Evolutionary conservation across 1,140 invertebrate genomes (phyloP), one percentile per base, ranked within the genome.

Genomic region (Hycleus cichorii): DNA sequence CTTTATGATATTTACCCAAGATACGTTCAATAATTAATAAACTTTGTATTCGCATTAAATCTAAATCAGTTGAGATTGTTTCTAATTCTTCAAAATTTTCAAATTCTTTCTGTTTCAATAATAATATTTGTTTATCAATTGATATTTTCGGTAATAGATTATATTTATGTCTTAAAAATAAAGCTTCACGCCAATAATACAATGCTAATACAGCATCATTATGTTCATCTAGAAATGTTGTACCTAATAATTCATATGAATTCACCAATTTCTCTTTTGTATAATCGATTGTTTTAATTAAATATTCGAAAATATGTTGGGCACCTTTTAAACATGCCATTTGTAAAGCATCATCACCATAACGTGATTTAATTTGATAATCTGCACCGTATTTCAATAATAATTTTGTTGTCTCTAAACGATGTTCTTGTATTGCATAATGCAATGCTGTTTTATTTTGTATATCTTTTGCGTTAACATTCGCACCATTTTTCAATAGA

Each of bases 371-470:
- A 10, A 88, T 78, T 73, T 82, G 81, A 18, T 88, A 87, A 77
- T 91, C 82, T 1, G 93, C 92, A 47, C 88, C 88, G 76, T 88
- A 78, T 47, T 86, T 80, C 39, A 96, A 74, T 24, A 96, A 74
- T 39, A 96, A 75, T 66, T 87, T 87, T 0, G 89, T 91, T 3
- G 92, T 93, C 73, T 92, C 90, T 68, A 92, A 77, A 59, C 81
- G 82, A 66, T 90, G 88, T 74, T 93, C 92, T 69, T 93, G 90
- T 60, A 95, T 93, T 0, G 93, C 91, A 77, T 97, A 95, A 79
- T 97, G 93, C 57, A 97, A 78, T 27, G 92, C 93, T 60, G 92
- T 91, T 76, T 95, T 95, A 64, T 87, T 86, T 72, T 95, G 91
- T 64, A 91, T 90, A 76, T 96, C 93, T 25, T 83, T 81, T 1